Evolutionary conservation across 1,140 invertebrate genomes (phyloP).

Genomic region (Fopius arisanus): DNA sequence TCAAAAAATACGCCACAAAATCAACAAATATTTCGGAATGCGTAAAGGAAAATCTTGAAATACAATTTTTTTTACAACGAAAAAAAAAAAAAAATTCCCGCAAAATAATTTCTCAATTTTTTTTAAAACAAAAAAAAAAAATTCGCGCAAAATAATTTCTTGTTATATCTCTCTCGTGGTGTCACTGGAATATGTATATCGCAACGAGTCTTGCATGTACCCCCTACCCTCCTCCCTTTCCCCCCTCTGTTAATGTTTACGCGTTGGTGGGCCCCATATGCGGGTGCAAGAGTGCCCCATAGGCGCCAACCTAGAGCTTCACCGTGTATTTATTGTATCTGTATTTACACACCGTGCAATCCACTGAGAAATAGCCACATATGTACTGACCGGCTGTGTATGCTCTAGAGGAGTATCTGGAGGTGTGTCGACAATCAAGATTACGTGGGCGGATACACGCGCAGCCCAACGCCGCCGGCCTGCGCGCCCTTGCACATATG

Average conservation of each 20-base stretch:
- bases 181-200: background rate
- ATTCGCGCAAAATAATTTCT: background rate
- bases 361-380: background rate
- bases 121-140: no score
- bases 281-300: background rate
- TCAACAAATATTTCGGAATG: no score
- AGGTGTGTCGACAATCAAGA: constrained; percentile 57
- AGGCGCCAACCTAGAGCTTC: no score
- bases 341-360: background rate
- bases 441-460: constrained; percentile 47
- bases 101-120: background rate
- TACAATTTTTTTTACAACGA: no score
- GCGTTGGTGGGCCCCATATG: background rate
- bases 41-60: no score
- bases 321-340: background rate
- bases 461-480: constrained; percentile 51
- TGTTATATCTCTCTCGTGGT: background rate
- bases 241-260: background rate
- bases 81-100: no score
- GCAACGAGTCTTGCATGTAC: background rate
- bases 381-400: background rate
- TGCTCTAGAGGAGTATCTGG: constrained; percentile 33
- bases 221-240: background rate
- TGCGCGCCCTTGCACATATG: constrained; percentile 23
- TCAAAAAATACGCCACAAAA: no score